Evolutionary conservation across 2,888 invertebrate genomes (phyloP).

Genomic region (Drosophila nigricruria): DNA sequence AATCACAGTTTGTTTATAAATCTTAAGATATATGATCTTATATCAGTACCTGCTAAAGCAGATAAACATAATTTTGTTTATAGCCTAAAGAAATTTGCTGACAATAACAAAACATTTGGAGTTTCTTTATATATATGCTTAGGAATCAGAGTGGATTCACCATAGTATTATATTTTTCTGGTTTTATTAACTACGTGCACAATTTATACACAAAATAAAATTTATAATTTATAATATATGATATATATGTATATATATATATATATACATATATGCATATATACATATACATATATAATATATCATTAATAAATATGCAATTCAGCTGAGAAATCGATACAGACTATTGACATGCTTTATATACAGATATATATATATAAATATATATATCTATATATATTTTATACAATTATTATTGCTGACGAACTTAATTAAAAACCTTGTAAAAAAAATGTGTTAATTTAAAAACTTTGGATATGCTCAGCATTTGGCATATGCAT

Average conservation of each 20-base stretch:
- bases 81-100: background rate
- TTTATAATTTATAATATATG: background rate
- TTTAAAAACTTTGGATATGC: constrained; percentile 36
- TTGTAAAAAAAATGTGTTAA: constrained; percentile 38
- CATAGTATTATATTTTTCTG: constrained; percentile 2
- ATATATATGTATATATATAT: background rate
- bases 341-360: constrained; percentile 7
- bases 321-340: constrained; percentile 4
- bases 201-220: constrained; percentile 16
- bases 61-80: too few relatives aligned
- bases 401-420: constrained; percentile 61
- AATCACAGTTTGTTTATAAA: background rate
- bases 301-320: constrained; percentile 2
- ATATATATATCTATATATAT: constrained; percentile 1
- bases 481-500: constrained; percentile 24
- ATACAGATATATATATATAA: background rate
- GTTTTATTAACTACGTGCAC: constrained; percentile 20
- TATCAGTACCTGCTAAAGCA: too few relatives aligned
- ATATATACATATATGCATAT: background rate
- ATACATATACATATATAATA: background rate
- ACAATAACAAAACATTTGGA: background rate
- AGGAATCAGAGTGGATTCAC: constrained; percentile 12
- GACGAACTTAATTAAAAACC: constrained; percentile 28
- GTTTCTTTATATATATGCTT: constrained; percentile 1
- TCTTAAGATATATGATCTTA: background rate